These are phyloP conservation scores for Acanthurus lineatus DNA, from an alignment of 2,797 vertebrate species.

Conservation along the genomic window DNA sequence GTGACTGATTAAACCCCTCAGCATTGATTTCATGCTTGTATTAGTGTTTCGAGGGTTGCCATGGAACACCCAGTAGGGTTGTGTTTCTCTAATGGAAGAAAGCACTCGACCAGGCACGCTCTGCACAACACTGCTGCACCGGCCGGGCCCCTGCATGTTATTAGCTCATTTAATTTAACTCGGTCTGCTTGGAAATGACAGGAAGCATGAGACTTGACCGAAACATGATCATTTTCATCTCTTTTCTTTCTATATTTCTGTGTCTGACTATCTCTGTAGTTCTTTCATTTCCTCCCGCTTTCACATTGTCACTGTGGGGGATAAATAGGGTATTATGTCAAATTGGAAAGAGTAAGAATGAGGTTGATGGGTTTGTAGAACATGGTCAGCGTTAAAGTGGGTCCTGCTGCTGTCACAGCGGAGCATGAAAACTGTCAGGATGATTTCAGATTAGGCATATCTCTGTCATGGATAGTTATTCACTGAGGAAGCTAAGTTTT, in stretches of 20 bases:
- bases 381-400: conserved; percentile 28
- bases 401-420: conserved; percentile 29
- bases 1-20: conserved; percentile 58
- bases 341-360: conserved; percentile 18
- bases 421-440: conserved; percentile 34
- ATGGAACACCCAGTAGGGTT: conserved; percentile 55
- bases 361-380: conserved; percentile 39
- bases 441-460: conserved; percentile 43
- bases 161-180: conserved; percentile 41
- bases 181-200: conserved; percentile 21
- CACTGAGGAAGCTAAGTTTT: conserved; percentile 19
- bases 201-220: background rate
- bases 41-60: conserved; percentile 63
- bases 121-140: conserved; percentile 56
- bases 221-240: conserved; percentile 10
- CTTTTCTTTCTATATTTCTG: conserved; percentile 1
- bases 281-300: background rate
- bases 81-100: conserved; percentile 66
- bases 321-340: conserved; percentile 44
- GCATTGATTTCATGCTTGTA: conserved; percentile 60
- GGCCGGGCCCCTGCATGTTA: conserved; percentile 25
- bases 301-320: conserved; percentile 7
- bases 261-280: background rate
- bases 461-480: conserved; percentile 39
- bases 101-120: conserved; percentile 47